Evolutionary conservation across 2,888 invertebrate species (phyloP).

Genomic region (Apodemia zela): DNA sequence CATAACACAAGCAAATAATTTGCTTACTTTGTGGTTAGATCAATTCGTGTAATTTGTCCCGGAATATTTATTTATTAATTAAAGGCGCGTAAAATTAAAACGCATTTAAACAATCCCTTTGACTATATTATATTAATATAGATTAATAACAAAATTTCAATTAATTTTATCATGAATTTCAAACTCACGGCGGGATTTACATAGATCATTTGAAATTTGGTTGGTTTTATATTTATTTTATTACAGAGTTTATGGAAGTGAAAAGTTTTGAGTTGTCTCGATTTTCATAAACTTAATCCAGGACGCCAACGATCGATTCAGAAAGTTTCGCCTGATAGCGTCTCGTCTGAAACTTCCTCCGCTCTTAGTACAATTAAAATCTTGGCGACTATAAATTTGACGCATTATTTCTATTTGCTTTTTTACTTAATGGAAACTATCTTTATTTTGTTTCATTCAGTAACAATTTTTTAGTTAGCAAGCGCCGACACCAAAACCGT

Average conservation of each 20-base stretch:
- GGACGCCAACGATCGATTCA: conserved; percentile 31
- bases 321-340: conserved; percentile 28
- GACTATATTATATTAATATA: too few species aligned
- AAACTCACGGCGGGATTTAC: not conserved
- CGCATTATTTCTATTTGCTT: not conserved
- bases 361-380: conserved; percentile 26
- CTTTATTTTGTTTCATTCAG: too few species aligned
- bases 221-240: not conserved
- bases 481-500: too few species aligned
- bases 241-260: conserved; percentile 1
- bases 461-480: too few species aligned
- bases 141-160: too few species aligned
- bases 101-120: too few species aligned
- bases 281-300: conserved; percentile 31
- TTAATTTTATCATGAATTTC: too few species aligned
- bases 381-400: not conserved
- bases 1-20: too few species aligned
- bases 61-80: too few species aligned
- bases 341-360: conserved; percentile 29
- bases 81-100: too few species aligned
- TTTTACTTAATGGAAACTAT: not conserved
- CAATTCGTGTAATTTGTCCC: too few species aligned
- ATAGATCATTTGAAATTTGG: not conserved
- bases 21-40: too few species aligned
- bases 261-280: conserved; percentile 14